These are phyloP conservation scores for Cynopterus brachyotis DNA, from an alignment of 2,113 vertebrate genomes.

Conservation along the genomic window DNA sequence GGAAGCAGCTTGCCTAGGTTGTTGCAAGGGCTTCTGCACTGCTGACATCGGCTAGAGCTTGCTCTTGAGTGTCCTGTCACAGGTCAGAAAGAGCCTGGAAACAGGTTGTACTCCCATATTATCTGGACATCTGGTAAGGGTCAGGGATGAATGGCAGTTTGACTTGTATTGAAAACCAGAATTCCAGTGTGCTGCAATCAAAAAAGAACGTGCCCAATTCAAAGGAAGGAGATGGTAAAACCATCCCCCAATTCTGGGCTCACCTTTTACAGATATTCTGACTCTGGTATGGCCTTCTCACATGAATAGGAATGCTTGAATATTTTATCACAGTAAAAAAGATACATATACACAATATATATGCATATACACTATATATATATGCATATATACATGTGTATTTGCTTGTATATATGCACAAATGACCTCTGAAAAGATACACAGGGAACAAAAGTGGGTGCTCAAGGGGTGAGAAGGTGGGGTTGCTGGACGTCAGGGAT, in stretches of 20 bases:
- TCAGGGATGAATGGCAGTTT: neutral
- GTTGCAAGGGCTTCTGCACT: neutral
- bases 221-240: slow-evolving; percentile 6
- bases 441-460: neutral
- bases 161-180: neutral
- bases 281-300: neutral
- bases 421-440: neutral
- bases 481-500: neutral
- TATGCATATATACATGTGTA: neutral
- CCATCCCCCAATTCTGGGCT: neutral
- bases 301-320: neutral
- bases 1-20: neutral
- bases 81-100: neutral
- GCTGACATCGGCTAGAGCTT: neutral
- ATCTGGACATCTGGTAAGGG: neutral
- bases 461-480: neutral
- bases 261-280: neutral
- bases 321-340: neutral
- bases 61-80: neutral
- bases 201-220: neutral
- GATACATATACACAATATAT: neutral
- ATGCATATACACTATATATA: neutral
- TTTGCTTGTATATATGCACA: neutral
- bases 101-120: neutral
- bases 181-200: neutral